Conservation (phyloP, 2,888 invertebrate species). For the Tachina grossa region DNA sequence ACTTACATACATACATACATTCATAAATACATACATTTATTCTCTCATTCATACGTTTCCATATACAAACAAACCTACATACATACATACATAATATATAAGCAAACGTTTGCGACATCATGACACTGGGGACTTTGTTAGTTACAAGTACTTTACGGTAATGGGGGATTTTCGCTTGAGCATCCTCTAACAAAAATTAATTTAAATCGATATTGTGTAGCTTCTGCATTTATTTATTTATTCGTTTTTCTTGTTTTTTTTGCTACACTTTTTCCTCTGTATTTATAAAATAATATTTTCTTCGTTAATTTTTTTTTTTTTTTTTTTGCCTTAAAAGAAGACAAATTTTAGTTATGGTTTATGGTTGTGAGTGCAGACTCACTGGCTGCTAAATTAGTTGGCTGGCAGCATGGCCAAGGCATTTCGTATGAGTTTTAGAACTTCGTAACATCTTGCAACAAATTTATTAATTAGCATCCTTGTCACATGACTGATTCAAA, state of each 20-base stretch:
- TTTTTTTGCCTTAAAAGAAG: slow-evolving; percentile 32
- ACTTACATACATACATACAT: slow-evolving; percentile 61
- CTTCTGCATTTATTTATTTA: slow-evolving; percentile 63
- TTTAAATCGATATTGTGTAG: slow-evolving; percentile 81
- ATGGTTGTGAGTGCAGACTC: slow-evolving; percentile 18
- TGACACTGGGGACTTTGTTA: slow-evolving; percentile 79
- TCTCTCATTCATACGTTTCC: slow-evolving; percentile 60
- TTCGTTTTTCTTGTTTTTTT: slow-evolving; percentile 18
- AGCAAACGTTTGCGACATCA: slow-evolving; percentile 74
- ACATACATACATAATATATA: background rate
- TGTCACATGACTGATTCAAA: slow-evolving; percentile 69
- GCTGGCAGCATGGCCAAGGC: background rate
- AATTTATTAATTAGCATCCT: slow-evolving; percentile 71
- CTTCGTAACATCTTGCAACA: slow-evolving; percentile 62
- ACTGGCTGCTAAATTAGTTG: background rate
- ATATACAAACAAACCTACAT: slow-evolving; percentile 56
- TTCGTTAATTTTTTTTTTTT: slow-evolving; percentile 37
- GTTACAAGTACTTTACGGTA: slow-evolving; percentile 81
- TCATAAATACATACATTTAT: slow-evolving; percentile 65
- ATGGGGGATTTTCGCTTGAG: slow-evolving; percentile 82
- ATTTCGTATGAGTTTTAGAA: slow-evolving; percentile 42
- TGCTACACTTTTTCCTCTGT: slow-evolving; percentile 60
- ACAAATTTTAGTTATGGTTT: slow-evolving; percentile 55
- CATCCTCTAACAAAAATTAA: slow-evolving; percentile 82
- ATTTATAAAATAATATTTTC: slow-evolving; percentile 61